Percentiles rank a stretch among this genome's conserved stretches.
Conservation (phyloP, 2,888 invertebrate species). For the Drosophila paranaensis region DNA sequence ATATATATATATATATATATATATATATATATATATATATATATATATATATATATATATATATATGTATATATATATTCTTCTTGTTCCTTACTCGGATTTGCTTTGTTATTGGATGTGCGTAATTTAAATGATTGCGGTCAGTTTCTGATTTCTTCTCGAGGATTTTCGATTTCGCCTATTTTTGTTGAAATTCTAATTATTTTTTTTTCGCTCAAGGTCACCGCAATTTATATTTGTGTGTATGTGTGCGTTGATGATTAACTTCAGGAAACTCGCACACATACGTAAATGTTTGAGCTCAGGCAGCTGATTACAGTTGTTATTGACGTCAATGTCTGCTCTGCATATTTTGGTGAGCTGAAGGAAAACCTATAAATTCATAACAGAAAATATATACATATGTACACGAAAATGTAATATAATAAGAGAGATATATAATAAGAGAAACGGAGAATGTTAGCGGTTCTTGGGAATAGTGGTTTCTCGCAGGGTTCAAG, state of each 20-base stretch:
- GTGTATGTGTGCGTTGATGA: conserved; percentile 12
- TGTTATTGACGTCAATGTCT: conserved; percentile 44
- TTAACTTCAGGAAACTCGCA: conserved; percentile 52
- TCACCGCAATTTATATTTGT: conserved; percentile 8
- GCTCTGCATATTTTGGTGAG: conserved; percentile 15
- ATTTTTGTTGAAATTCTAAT: conserved; percentile 34
- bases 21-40: no score
- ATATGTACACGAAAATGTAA: neutral
- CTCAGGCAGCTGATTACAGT: conserved; percentile 40
- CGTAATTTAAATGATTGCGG: conserved; percentile 40
- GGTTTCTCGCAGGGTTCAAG: no score
- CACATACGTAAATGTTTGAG: conserved; percentile 23
- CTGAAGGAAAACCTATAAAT: conserved; percentile 12
- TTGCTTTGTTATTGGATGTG: conserved; percentile 50
- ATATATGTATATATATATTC: conserved; percentile 6
- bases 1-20: no score
- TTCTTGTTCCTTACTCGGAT: conserved; percentile 10
- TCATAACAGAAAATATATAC: neutral
- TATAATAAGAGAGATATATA: no score
- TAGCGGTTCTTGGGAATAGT: no score
- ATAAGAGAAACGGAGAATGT: no score
- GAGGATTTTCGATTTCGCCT: conserved; percentile 5
- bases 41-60: no score
- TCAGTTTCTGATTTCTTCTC: conserved; percentile 17
- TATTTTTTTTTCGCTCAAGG: conserved; percentile 25